Base-by-base conservation (phyloP, 2,888 invertebrate genomes). In the Strigamia transsilvanica region DNA sequence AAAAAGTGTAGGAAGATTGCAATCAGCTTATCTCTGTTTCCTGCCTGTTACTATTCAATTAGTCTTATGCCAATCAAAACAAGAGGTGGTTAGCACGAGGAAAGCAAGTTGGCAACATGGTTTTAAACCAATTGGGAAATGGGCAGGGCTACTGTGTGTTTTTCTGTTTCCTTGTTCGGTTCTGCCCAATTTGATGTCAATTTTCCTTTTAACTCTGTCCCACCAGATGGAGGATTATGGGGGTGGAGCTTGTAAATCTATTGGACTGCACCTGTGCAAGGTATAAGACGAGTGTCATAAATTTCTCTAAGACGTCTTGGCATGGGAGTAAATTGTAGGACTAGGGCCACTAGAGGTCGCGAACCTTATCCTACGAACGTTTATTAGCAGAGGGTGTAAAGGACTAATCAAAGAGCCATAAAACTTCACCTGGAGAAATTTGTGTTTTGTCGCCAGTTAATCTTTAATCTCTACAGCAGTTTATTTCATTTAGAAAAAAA, bases 321-420 rank as follows among this genome's bases (percentile, higher is more conserved):
- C 73, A 32, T 73, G 73, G 0, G 73, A 73, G 73, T 73, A 73
- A 73, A 73, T 73, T 73, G 73, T 73, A 73, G 73, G 73, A 73
- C 73, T 73, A 73, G 27, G 73, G 73, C 73, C 66, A 73, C 23
- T 27, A 73, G 27, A 73, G 73, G 73, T 73, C 73, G 73, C 73
- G 73, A 73, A 73, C 73, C 73, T 73, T 27, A 73, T 73, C 73
- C 73, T 73, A 23, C 15, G 73, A 73, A 73, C 73, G 73, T 73
- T 73, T 73, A 73, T 73, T 73, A 73, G 73, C 73, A 5, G 27
- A 73, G 73, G 73, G 73, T 73, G 73, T 73, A 32, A 61, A 73
- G 73, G 73, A 73, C 73, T 73, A 73, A 73, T 73, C 73, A 73
- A 73, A 73, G 73, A 73, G 73, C 73, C 73, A 73, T 73, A 73